Base-by-base conservation (phyloP, 2,113 vertebrate genomes). In the Raja brachyura region DNA sequence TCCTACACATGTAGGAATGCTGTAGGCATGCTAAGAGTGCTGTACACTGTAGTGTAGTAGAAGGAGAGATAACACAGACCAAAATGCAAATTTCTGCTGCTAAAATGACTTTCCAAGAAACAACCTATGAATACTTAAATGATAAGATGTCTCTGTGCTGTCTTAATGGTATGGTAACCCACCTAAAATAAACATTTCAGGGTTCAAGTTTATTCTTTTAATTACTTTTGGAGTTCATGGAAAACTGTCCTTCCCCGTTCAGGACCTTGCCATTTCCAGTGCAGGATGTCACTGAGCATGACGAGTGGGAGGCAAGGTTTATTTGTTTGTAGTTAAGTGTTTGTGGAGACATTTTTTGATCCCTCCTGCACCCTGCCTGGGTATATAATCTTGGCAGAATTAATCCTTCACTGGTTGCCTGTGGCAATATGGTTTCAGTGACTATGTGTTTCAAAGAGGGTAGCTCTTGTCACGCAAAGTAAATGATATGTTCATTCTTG, bases 21-120 rank as follows among this genome's bases (percentile, higher is more conserved):
- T 48, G 39, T 48, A 48, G 39, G 39, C 39, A 48, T 48, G 39
- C 39, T 48, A 48, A 1, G 20, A 13, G 5, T 56, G 7, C 56
- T 85, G 56, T 10, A 85, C 59, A 4, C 56, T 59, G 56, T 16
- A 7, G 28, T 68, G 9, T 11, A 28, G 25, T 13, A 5, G 54
- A 4, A 31, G 14, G 59, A 63, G 16, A 14, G 59, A 88, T 31
- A 59, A 14, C n/a, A 63, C 4, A 25, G 7, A 7, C 83, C 18
- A 14, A 63, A 11, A 88, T 9, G 16, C n/a, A 31, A 14, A 66
- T 31, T 31, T 11, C 28, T 63, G 61, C 28, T 63, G 25, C 56
- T 86, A 56, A 86, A 61, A 86, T 86, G 28, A 88, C 14, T n/a
- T n/a, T 88, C 28, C 39, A n/a, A 61, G 83, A 88, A 88, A 14